These are phyloP conservation scores for Aelia acuminata DNA, from an alignment of 2,888 invertebrate genomes.

Conservation along the genomic window DNA sequence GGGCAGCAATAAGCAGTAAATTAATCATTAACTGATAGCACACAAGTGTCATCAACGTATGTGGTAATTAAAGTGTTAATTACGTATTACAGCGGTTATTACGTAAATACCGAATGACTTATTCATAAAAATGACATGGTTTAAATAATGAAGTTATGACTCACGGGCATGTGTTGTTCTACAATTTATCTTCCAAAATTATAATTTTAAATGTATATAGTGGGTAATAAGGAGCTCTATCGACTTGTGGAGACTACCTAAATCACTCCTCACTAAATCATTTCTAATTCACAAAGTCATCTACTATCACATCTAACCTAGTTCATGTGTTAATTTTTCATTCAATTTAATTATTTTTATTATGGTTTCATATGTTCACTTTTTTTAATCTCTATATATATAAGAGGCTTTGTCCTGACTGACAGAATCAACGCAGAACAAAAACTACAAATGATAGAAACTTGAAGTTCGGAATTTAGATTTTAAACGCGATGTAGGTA, in stretches of 20 bases:
- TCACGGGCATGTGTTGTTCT: background rate
- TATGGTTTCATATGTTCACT: too few species aligned
- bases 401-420: too few species aligned
- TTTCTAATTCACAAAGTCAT: background rate
- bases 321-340: background rate
- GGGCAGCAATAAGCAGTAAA: too few species aligned
- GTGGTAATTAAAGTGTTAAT: too few species aligned
- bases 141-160: background rate
- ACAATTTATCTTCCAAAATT: background rate
- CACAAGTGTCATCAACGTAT: too few species aligned
- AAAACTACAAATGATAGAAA: too few species aligned
- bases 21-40: too few species aligned
- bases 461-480: too few species aligned
- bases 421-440: too few species aligned
- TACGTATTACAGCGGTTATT: too few species aligned
- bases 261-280: background rate
- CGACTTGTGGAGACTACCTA: background rate
- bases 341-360: background rate
- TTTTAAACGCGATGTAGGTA: too few species aligned
- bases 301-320: background rate
- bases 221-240: background rate
- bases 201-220: background rate
- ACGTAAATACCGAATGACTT: background rate
- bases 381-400: too few species aligned
- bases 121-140: background rate